Evolutionary conservation across 64 coral and sea anemone species (phyloP).

Genomic region (Orbicella faveolata): DNA sequence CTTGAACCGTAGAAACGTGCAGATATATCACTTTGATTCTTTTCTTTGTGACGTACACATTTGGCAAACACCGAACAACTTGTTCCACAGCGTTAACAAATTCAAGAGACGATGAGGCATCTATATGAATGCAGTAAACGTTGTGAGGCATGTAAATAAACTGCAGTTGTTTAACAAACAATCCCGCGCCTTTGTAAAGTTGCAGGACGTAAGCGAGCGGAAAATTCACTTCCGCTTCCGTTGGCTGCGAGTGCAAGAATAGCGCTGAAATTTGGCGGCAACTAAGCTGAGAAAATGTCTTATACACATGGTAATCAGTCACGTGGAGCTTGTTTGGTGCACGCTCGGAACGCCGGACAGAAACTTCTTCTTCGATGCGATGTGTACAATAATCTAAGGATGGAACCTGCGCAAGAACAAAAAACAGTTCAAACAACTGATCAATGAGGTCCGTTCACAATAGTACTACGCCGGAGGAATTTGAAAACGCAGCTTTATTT

Average conservation of each 20-base stretch:
- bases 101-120: not conserved
- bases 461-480: too few relatives aligned
- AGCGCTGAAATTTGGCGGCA: not conserved
- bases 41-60: slow-evolving; percentile 38
- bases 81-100: slow-evolving; percentile 28
- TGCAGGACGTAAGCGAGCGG: slow-evolving; percentile 27
- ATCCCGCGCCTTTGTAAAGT: slow-evolving; percentile 39
- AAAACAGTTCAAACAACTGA: too few relatives aligned
- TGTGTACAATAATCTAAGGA: not conserved
- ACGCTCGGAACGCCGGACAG: not conserved
- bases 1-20: slow-evolving; percentile 34
- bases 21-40: slow-evolving; percentile 31
- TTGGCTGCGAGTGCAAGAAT: slow-evolving; percentile 1
- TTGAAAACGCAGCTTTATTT: too few relatives aligned
- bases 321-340: not conserved
- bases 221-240: slow-evolving; percentile 23
- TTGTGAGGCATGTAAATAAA: slow-evolving; percentile 60
- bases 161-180: slow-evolving; percentile 42
- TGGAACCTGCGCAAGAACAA: not conserved
- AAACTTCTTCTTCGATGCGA: not conserved
- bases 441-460: too few relatives aligned
- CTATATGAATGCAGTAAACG: slow-evolving; percentile 50
- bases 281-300: slow-evolving; percentile 6
- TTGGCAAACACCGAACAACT: slow-evolving; percentile 35
- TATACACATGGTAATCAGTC: not conserved